phyloP scores from a whole-genome alignment of 2,888 invertebrate genomes.

The Elysia crispata region DNA sequence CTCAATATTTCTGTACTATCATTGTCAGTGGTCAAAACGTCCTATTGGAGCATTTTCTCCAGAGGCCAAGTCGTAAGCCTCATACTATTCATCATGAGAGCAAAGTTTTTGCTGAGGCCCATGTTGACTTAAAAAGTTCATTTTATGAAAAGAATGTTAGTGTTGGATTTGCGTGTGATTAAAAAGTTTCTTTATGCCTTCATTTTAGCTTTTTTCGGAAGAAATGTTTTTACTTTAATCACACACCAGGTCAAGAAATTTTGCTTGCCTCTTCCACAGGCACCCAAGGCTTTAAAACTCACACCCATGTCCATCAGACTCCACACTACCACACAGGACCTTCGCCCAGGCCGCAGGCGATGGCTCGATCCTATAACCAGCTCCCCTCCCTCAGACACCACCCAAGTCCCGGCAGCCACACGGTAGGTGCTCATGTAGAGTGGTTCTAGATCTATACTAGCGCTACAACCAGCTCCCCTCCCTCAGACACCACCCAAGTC shows the following conservation, averaged over 20 bases:
- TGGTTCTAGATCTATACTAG: background rate
- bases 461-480: no score
- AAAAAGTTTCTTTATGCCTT: background rate
- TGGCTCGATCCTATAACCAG: slow-evolving; percentile 55
- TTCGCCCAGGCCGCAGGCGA: slow-evolving; percentile 18
- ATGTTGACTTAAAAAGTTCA: no score
- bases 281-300: background rate
- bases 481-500: no score
- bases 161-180: no score
- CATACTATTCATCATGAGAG: no score
- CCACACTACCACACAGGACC: background rate
- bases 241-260: background rate
- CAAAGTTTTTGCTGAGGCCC: no score
- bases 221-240: background rate
- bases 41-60: no score
- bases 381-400: slow-evolving; percentile 58
- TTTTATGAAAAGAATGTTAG: no score
- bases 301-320: background rate
- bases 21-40: no score
- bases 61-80: no score
- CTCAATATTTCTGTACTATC: no score
- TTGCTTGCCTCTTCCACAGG: background rate
- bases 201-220: background rate
- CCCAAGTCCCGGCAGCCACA: background rate
- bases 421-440: background rate